Evolutionary conservation across 1,140 invertebrate genomes (phyloP).

Genomic region (Lucilia cuprina): DNA sequence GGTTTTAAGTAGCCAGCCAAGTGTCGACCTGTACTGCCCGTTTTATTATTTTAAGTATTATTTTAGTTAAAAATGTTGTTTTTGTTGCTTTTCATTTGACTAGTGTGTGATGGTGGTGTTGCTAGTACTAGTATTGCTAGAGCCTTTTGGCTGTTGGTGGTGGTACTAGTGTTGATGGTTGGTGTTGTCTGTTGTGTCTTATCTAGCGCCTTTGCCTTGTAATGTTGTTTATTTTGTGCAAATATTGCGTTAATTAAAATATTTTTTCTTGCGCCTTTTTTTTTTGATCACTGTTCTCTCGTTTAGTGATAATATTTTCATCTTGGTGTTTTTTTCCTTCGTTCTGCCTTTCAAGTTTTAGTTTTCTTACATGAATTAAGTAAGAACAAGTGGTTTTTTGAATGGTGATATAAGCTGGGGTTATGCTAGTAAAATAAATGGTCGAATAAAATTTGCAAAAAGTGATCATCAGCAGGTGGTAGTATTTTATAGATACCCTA

Average conservation of each 20-base stretch:
- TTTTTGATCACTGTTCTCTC: conserved; percentile 44
- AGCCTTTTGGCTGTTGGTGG: conserved; percentile 2
- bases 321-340: neutral
- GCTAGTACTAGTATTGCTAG: neutral
- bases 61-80: neutral
- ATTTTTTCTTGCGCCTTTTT: conserved; percentile 61
- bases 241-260: conserved; percentile 64
- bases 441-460: neutral
- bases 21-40: conserved; percentile 26
- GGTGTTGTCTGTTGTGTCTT: conserved; percentile 59
- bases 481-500: neutral
- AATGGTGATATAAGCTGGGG: neutral
- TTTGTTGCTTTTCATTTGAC: neutral
- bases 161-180: neutral
- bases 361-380: conserved; percentile 6
- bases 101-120: neutral
- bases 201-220: conserved; percentile 63
- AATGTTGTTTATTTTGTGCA: conserved; percentile 63
- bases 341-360: neutral
- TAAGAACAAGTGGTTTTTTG: neutral
- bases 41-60: conserved; percentile 1
- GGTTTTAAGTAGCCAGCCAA: conserved; percentile 19
- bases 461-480: neutral
- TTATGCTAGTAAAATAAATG: neutral
- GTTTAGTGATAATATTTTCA: conserved; percentile 33